A percentile compares a stretch with the other conserved stretches of the same genome.
These are phyloP conservation scores for Tethea ocularis DNA, from an alignment of 2,888 invertebrate genomes.

Conservation along the genomic window DNA sequence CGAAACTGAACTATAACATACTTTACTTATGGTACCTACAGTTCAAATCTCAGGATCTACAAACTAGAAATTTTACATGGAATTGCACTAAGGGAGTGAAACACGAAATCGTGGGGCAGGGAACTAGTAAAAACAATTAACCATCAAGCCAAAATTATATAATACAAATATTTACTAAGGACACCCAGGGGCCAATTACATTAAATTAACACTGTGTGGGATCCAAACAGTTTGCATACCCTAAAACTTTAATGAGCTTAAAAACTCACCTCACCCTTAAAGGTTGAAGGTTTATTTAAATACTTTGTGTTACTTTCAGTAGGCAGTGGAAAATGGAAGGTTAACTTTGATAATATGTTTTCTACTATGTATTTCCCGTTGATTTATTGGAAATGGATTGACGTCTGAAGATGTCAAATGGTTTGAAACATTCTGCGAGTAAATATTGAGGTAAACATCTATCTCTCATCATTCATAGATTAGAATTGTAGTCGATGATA, in stretches of 20 bases:
- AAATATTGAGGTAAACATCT: too few species aligned
- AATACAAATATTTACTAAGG: background rate
- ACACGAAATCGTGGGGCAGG: too few species aligned
- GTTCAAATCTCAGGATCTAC: too few species aligned
- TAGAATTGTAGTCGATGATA: too few species aligned
- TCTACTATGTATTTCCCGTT: background rate
- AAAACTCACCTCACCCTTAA: background rate
- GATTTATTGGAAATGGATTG: background rate
- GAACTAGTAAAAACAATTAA: too few species aligned
- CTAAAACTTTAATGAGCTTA: constrained; percentile 7
- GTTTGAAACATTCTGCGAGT: too few species aligned
- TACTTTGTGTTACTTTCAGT: background rate
- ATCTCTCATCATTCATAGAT: too few species aligned
- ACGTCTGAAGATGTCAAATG: background rate
- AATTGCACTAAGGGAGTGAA: too few species aligned
- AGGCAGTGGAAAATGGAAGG: background rate
- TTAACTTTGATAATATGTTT: constrained; percentile 3
- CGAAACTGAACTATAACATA: too few species aligned
- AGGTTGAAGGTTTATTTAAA: constrained; percentile 2
- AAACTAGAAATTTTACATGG: too few species aligned
- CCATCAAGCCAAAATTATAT: background rate
- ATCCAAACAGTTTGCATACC: background rate
- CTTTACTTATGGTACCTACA: too few species aligned
- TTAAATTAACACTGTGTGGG: background rate
- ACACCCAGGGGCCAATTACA: background rate